Base-by-base conservation (phyloP, 2,113 vertebrate genomes). In the Willisornis vidua region DNA sequence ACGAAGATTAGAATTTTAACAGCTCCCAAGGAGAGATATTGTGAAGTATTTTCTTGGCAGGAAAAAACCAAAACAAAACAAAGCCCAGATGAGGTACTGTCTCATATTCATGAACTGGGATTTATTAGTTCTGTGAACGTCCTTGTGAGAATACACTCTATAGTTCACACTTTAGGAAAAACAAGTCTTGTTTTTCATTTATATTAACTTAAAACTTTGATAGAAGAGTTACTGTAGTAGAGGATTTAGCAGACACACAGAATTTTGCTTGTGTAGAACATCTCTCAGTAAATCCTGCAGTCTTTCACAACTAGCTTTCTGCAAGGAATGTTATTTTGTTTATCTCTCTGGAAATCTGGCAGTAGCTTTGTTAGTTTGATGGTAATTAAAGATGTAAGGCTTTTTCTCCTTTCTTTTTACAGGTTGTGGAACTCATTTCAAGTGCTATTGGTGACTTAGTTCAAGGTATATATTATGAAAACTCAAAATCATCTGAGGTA, bases 361-460 rank as follows among this genome's bases (percentile, higher is more conserved):
- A 74, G 23, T 74, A 72, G 55, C 72, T 94, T 92, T 89, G 55
- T 87, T 89, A 87, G 57, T 72, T 74, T 45, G 29, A 61, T 88
- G 58, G 35, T 82, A 82, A 68, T 84, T 82, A 74, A 79, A 93
- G 48, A 52, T 74, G 12, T 86, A 71, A 90, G 48, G 1, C 22
- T 20, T 88, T 88, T 76, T 94, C 79, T 93, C 45, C 67, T 90
- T 87, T 86, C 96, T 15, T 97, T 73, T 97, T 96, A 39, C 97
- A 99, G 99, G 99, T 99, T 51, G 99, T 99, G 73, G 99, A 99
- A 89, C 98, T 99, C 87, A 97, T 99, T 97, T 99, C 99, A 83
- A 99, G 99, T 97, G 99, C 99, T 94, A 99, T 99, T 25, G 99
- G 98, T 92, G 99, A 99, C 95, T 96, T 99, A 96, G 99, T 99